These are phyloP conservation scores for Latrodectus geometricus DNA, from an alignment of 1,140 invertebrate species.

Conservation along the genomic window DNA sequence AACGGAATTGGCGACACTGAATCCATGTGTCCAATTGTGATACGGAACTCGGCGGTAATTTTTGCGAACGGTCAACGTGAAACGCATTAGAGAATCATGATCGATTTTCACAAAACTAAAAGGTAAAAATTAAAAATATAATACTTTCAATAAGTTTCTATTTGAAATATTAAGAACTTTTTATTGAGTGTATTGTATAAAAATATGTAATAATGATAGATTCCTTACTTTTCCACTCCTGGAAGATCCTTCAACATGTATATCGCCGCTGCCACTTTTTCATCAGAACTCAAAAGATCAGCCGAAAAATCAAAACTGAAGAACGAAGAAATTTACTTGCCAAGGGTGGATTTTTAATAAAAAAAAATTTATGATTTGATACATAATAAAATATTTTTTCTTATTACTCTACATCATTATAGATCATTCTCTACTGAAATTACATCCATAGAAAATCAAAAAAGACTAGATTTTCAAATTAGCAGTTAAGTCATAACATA, in stretches of 20 bases:
- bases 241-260: conserved; percentile 83
- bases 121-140: neutral
- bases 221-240: conserved; percentile 24
- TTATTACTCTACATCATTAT: no score
- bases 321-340: conserved; percentile 51
- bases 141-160: no score
- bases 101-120: conserved; percentile 68
- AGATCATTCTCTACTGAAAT: no score
- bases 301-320: conserved; percentile 80
- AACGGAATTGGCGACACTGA: conserved; percentile 86
- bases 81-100: conserved; percentile 75
- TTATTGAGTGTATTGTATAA: neutral
- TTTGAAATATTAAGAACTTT: neutral
- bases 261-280: conserved; percentile 79
- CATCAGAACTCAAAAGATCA: conserved; percentile 76
- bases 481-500: no score
- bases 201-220: neutral
- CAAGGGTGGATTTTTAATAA: no score
- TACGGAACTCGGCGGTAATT: conserved; percentile 86
- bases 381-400: no score
- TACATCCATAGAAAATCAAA: no score
- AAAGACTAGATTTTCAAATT: no score
- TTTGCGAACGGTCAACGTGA: conserved; percentile 83
- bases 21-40: conserved; percentile 89
- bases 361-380: no score